Base-by-base conservation (phyloP, 2,888 invertebrate genomes). In the Ceramica pisi region DNA sequence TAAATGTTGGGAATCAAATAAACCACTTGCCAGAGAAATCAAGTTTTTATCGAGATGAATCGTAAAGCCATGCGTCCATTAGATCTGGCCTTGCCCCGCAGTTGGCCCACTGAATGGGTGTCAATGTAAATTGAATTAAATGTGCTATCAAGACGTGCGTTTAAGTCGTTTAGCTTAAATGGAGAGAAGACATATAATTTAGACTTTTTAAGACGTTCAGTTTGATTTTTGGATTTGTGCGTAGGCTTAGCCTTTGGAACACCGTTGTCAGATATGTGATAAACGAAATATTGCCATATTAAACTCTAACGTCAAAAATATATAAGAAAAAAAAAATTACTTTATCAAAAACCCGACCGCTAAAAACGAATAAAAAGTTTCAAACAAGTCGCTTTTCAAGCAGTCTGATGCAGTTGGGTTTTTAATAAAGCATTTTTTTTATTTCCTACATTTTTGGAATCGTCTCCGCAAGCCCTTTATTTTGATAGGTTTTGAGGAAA, bases 121-220 rank as follows among this genome's bases (percentile, higher is more conserved):
- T 87, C 89, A 89, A 89, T 89, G 89, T 76, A 78, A 86, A 87
- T 86, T 80, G 56, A 85, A 85, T 85, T 81, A 82, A 73, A 76
- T 55, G 60, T 65, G 65, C 67, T 65, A 81, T 74, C 76, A 57
- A 69, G 57, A 65, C 53, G 26, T 55, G n/a, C 26, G 59, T 46
- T 70, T 48, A 57, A 46, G n/a, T 6, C 44, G 1, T 59, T 62
- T 69, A 23, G 48, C 46, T 50, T 41, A 10, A 65, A 76, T 2
- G 16, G 46, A 63, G 57, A 66, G 12, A 26, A 23, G 31, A 46
- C 60, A 61, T 56, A 35, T 55, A 19, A 51, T 57, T 67, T 31
- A 1, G 1, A 44, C 2, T 59, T 78, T 46, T 46, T 1, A 21
- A 6, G 5, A 41, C 26, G 46, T 48, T 9, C 21, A 21, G 10